These are phyloP conservation scores for Urophycis tenuis DNA, from an alignment of 2,797 vertebrate species.

Conservation along the genomic window DNA sequence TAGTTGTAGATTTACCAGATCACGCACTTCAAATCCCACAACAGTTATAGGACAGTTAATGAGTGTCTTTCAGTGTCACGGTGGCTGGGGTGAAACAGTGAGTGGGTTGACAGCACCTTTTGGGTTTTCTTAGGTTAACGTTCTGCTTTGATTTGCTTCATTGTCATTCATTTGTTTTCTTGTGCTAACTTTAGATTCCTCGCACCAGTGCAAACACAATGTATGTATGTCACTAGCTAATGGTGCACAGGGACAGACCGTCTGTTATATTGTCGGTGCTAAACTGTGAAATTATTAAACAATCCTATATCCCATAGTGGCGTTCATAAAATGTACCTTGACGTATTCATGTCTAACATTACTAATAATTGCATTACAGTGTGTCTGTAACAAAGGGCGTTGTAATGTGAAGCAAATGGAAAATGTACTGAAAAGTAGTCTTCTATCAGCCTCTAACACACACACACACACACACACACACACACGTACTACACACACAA, in stretches of 20 bases:
- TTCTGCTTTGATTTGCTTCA: background rate
- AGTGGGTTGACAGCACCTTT: too few species aligned
- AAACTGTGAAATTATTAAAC: background rate
- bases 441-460: background rate
- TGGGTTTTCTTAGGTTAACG: background rate
- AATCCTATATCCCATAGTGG: background rate
- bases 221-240: background rate
- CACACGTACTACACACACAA: background rate
- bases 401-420: background rate
- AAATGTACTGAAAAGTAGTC: background rate
- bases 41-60: conserved; percentile 61
- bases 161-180: background rate
- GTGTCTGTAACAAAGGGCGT: background rate
- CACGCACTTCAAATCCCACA: conserved; percentile 56
- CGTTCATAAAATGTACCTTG: background rate
- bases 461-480: background rate
- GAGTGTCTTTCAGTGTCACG: conserved; percentile 47
- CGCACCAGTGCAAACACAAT: background rate
- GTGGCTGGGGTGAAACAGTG: background rate
- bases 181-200: background rate
- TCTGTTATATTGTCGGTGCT: background rate
- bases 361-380: background rate
- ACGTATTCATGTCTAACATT: background rate
- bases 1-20: conserved; percentile 68
- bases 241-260: background rate